Evolutionary conservation across 2,888 invertebrate genomes (phyloP), one percentile per base, ranked within the genome.

Genomic region (Abscondita cerata): DNA sequence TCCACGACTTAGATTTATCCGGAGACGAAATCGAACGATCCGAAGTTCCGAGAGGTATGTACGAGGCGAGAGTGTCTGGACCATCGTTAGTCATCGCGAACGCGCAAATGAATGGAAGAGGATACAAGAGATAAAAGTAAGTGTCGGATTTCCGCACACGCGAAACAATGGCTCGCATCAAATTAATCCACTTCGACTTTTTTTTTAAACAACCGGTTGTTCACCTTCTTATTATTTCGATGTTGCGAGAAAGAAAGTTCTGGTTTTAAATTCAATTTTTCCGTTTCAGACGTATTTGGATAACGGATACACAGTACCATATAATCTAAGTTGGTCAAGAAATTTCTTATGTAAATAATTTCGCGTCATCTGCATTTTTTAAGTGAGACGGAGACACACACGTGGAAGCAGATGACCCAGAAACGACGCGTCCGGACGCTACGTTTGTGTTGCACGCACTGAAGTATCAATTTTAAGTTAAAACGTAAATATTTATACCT

Each of bases 1-100:
- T 95, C 66, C 93, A 94, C n/a, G 95, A 94, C 15, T 82, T 95
- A 71, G 93, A 91, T 75, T 83, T 95, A 53, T 89, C 90, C 46
- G 91, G 91, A 0, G 92, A 93, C 63, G 89, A 90, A 68, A 80
- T 87, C 67, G 90, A 91, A 76, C 82, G 89, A 47, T 83, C 87
- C 19, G 89, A 89, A 76, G 84, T 87, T 47, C 87, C 88, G 50
- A 83, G 83, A 72, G 86, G 81, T 73, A 84, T 83, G 82, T 88
- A 84, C 82, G 85, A 81, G 81, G 81, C 80, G 40, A 69, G 80
- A 68, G 70, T 70, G 61, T 74, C 73, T 20, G 68, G 70, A 6
- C 73, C 75, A n/a, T 75, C 79, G 19, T 70, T 78, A 19, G 72
- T 76, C 46, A 72, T 74, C n/a, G 56, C 68, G 18, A 65, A 65